Evolutionary conservation across 2,888 invertebrate genomes (phyloP).

Genomic region (Pemphredon lugubris): DNA sequence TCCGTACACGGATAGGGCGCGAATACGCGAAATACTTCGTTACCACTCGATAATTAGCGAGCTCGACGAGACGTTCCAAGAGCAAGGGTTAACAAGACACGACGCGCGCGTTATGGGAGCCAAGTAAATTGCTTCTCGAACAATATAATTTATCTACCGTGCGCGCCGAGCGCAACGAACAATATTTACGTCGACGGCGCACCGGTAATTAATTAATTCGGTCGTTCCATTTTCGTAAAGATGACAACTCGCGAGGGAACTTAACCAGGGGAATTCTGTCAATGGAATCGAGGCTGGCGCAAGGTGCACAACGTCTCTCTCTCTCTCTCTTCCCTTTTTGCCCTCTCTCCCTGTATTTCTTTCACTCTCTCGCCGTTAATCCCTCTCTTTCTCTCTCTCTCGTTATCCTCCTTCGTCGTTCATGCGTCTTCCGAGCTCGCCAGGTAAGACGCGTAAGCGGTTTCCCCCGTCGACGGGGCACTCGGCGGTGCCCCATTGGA

Average conservation of each 20-base stretch:
- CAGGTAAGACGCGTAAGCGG: conserved; percentile 26
- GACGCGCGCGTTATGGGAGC: too few relatives aligned
- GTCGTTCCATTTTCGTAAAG: conserved; percentile 28
- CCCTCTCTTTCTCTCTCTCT: background rate
- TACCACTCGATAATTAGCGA: too few relatives aligned
- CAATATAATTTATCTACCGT: background rate
- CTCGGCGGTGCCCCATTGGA: conserved; percentile 70
- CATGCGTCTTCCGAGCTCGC: conserved; percentile 16
- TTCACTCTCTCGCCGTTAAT: background rate
- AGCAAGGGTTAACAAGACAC: too few relatives aligned
- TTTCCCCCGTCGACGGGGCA: conserved; percentile 27
- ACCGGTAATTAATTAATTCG: conserved; percentile 54
- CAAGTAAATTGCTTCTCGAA: background rate
- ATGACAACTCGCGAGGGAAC: conserved; percentile 32
- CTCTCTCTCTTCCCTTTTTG: conserved; percentile 2
- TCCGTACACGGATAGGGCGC: too few relatives aligned
- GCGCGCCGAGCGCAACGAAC: too few relatives aligned
- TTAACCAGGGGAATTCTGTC: conserved; percentile 63
- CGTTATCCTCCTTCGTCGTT: conserved; percentile 13
- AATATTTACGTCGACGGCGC: conserved; percentile 2
- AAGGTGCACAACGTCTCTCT: conserved; percentile 58
- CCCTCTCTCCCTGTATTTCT: background rate
- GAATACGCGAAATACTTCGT: too few relatives aligned
- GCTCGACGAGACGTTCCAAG: too few relatives aligned
- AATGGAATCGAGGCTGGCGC: conserved; percentile 62